Evolutionary conservation across 2,797 vertebrate genomes (phyloP).

Genomic region (Centroberyx gerrardi): DNA sequence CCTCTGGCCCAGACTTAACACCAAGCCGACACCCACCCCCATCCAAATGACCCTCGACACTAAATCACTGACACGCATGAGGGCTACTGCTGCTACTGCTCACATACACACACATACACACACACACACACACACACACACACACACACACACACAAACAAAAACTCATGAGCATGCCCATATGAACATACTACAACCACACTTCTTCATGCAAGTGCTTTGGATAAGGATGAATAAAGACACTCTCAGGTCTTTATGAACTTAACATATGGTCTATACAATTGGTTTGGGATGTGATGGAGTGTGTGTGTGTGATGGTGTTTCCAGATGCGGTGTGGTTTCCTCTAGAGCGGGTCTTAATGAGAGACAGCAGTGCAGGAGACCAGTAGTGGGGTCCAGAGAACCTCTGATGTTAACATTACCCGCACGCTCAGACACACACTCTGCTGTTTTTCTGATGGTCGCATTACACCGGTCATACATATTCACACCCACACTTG

Average conservation of each 20-base stretch:
- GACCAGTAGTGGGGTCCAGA: slow-evolving; percentile 27
- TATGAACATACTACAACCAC: not conserved
- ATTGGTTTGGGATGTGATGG: slow-evolving; percentile 18
- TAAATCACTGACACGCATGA: slow-evolving; percentile 28
- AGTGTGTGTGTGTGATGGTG: slow-evolving; percentile 40
- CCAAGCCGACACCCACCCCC: not conserved
- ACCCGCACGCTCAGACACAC: slow-evolving; percentile 6
- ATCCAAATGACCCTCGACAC: slow-evolving; percentile 23
- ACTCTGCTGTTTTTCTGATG: slow-evolving; percentile 37
- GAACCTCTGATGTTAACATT: slow-evolving; percentile 43
- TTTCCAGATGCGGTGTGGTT: slow-evolving; percentile 71
- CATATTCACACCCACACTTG: slow-evolving; percentile 69
- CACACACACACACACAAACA: not conserved
- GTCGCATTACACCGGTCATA: slow-evolving; percentile 64
- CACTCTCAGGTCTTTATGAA: slow-evolving; percentile 36
- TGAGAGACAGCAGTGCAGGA: slow-evolving; percentile 52
- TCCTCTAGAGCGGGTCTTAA: slow-evolving; percentile 56
- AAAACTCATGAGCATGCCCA: not conserved
- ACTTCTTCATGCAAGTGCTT: not conserved
- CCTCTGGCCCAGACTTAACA: slow-evolving; percentile 11
- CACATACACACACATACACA: not conserved
- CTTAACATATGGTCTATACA: slow-evolving; percentile 45
- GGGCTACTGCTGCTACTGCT: slow-evolving; percentile 41
- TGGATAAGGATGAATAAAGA: slow-evolving; percentile 45
- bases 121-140: not conserved